Evolutionary conservation across 1,140 invertebrate genomes (phyloP).

Genomic region (Diplogasteroides magnus): DNA sequence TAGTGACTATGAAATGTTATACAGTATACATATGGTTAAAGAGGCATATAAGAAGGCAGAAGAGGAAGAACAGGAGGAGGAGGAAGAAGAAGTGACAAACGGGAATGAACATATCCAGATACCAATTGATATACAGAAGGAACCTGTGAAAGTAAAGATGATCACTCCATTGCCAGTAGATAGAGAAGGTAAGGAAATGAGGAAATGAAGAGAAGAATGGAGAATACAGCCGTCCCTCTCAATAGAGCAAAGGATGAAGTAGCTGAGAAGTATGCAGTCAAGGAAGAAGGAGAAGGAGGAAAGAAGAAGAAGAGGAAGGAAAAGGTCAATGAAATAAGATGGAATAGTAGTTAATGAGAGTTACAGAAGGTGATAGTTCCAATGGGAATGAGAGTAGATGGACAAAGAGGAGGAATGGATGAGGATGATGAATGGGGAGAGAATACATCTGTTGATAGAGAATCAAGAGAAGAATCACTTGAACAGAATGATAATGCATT

Average conservation of each 20-base stretch:
- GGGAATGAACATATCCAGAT: neutral
- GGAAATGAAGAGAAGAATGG: neutral
- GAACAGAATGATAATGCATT: neutral
- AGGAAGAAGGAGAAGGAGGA: neutral
- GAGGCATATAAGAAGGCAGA: neutral
- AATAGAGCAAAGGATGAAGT: neutral
- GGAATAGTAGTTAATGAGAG: neutral
- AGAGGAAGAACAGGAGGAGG: neutral
- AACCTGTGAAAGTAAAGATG: neutral
- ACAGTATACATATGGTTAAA: too few relatives aligned
- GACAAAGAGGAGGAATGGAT: too few relatives aligned
- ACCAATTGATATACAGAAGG: too few relatives aligned
- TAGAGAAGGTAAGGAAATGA: neutral
- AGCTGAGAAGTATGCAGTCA: constrained; percentile 5
- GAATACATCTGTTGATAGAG: neutral
- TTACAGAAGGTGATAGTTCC: neutral
- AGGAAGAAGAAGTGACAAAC: neutral
- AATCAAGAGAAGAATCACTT: too few relatives aligned
- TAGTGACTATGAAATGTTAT: too few relatives aligned
- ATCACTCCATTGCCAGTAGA: neutral
- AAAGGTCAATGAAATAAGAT: too few relatives aligned
- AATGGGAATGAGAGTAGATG: neutral
- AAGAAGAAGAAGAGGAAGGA: neutral
- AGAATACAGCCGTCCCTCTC: neutral
- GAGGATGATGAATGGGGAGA: neutral